Evolutionary conservation across 2,113 vertebrate species (phyloP), one percentile per base, ranked within the genome.

Genomic region (Peromyscus maniculatus): DNA sequence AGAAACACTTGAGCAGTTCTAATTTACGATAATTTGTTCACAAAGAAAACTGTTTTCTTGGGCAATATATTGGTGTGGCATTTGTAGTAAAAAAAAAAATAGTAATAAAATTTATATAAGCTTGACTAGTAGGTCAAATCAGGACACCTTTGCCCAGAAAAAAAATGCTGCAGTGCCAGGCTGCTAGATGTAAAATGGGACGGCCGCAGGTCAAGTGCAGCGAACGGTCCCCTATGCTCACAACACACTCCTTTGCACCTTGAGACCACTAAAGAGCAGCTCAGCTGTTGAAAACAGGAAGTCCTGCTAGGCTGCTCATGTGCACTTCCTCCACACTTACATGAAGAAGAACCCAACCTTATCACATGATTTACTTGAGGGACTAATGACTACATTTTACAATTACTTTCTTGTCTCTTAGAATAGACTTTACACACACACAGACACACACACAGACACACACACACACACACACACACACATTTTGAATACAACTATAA

Each of bases 71-170:
- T 72, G 52, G 43, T 46, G 71, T 59, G 31, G 3, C 31, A 89
- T 86, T 94, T 94, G 43, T 89, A 80, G 33, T 87, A 82, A 80
- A 89, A 93, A 52, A 69, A 77, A 69, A 66, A 78, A 77, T 43
- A 75, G 89, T 5, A 71, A 67, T 26, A 39, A 52, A 24, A n/a
- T 79, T 52, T 67, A 67, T 91, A 39, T 66, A n/a, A 46, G 46
- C 33, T n/a, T 67, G 46, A 67, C 12, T 79, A 67, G 31, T 26
- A 49, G 59, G 59, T 52, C 33, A 91, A 91, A 52, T 79, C 77
- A 91, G 59, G 43, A 52, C 33, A 79, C 21, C 13, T 79, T n/a
- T 66, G 28, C 19, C 31, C 59, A 79, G 33, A 43, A 66, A 78
- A 46, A 64, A n/a, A 64, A 28, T 52, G 43, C 59, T 49, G 7